Base-by-base conservation (phyloP, 2,888 invertebrate species). In the Monoplex corrugatus region DNA sequence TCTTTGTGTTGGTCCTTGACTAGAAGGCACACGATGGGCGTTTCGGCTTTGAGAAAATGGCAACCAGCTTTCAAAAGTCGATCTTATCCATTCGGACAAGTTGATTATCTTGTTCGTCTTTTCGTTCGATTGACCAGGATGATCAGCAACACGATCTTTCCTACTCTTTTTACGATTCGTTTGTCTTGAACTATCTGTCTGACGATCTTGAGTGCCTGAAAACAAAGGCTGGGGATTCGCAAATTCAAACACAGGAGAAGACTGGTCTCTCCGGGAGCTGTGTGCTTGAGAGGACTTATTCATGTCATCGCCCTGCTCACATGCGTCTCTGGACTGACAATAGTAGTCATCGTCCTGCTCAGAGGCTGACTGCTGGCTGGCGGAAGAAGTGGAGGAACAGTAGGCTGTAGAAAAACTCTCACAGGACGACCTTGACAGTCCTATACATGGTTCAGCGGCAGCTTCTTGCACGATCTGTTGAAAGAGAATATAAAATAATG, bases 391-490 rank as follows among this genome's bases (percentile, higher is more conserved):
- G 16, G 72, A 35, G 32, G 72, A 87, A 57, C 45, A 45, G 28
- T 45, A 45, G 35, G 84, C 84, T 13, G 57, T 84, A 2, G 84
- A 84, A 38, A 84, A 84, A 38, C 84, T 84, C 8, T 84, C 84
- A 5, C 50, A 38, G 13, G 84, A 84, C 2, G 84, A 84, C 23
- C 45, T 23, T 13, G 38, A 23, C 10, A 28, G 45, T 23, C 35
- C 45, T 57, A 23, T 57, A 16, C 3, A 8, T 84, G 84, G 35
- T 5, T 16, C 35, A 23, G 57, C 32, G 5, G 50, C 28, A 16
- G 5, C 10, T 84, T 35, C 57, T 10, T 35, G 5, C 23, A 38
- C 19, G 35, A 2, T 16, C 57, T 35, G 35, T n/a, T 44, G 82
- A 23, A 80, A 80, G 40, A 40, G 43, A 80, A 80, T 68, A 23